A percentile compares a stretch with the other conserved stretches of the same genome.
phyloP scores from a whole-genome alignment of 2,113 vertebrate species.

The Garra rufa region DNA sequence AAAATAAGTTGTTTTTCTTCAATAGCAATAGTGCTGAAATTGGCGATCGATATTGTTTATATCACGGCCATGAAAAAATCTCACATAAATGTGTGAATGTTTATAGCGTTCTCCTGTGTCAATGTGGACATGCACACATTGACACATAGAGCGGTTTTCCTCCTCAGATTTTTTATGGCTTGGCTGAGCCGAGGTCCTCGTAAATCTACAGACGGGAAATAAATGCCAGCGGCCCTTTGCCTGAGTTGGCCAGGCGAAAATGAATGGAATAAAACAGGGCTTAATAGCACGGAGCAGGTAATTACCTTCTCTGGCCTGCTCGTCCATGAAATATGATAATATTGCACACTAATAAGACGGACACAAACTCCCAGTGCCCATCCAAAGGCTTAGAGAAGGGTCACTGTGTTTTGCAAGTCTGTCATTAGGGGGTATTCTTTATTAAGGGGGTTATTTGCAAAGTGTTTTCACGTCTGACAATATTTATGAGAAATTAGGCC shows the following conservation, averaged over 20 bases:
- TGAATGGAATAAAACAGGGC: constrained; percentile 57
- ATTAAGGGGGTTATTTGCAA: not conserved
- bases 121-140: constrained; percentile 16
- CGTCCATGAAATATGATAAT: constrained; percentile 65
- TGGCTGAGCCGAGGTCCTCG: constrained; percentile 30
- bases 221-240: constrained; percentile 50
- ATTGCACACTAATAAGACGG: constrained; percentile 58
- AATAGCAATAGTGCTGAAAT: constrained; percentile 41
- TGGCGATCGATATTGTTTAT: constrained; percentile 43
- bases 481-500: not conserved
- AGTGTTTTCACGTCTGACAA: not conserved
- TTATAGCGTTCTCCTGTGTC: constrained; percentile 34
- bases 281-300: constrained; percentile 59
- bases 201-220: constrained; percentile 61
- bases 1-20: constrained; percentile 29
- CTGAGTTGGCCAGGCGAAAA: constrained; percentile 54
- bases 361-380: constrained; percentile 41
- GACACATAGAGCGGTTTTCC: constrained; percentile 36
- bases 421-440: not conserved
- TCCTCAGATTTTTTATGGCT: constrained; percentile 45
- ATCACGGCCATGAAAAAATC: constrained; percentile 48
- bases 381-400: not conserved
- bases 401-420: constrained; percentile 11
- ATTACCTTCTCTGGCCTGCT: constrained; percentile 58
- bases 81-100: constrained; percentile 38